A percentile compares a stretch with the other conserved stretches of the same genome.
These are phyloP conservation scores for Whitmania pigra DNA, from an alignment of 1,140 invertebrate species.

Conservation along the genomic window DNA sequence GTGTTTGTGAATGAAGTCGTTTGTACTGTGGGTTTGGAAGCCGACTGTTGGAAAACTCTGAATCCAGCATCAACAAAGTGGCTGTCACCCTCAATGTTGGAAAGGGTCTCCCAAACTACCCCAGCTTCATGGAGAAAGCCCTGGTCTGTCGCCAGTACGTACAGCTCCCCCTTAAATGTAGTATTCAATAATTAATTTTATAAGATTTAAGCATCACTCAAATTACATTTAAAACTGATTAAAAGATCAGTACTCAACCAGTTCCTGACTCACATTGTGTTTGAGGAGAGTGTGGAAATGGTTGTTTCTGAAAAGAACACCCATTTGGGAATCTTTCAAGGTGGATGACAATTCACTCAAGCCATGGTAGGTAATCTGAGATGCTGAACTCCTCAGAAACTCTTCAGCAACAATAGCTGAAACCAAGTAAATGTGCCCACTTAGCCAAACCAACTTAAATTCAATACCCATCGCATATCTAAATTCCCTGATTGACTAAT, in stretches of 20 bases:
- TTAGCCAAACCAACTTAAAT: background rate
- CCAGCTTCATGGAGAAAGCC: slow-evolving; percentile 49
- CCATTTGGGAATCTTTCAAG: slow-evolving; percentile 47
- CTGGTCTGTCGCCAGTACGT: slow-evolving; percentile 51
- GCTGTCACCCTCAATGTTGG: slow-evolving; percentile 50
- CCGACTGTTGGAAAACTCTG: slow-evolving; percentile 34
- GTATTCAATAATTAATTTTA: background rate
- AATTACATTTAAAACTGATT: no score
- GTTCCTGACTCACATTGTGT: slow-evolving; percentile 32
- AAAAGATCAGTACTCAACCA: background rate
- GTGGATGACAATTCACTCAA: slow-evolving; percentile 45
- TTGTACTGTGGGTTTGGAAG: slow-evolving; percentile 27
- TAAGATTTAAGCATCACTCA: no score
- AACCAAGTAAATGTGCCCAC: background rate
- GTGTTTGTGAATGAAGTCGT: slow-evolving; percentile 26
- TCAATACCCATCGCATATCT: no score
- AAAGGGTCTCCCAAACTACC: slow-evolving; percentile 52
- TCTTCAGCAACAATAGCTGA: slow-evolving; percentile 42
- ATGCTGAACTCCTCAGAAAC: slow-evolving; percentile 48
- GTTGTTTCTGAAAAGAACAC: slow-evolving; percentile 53
- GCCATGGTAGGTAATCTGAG: slow-evolving; percentile 51
- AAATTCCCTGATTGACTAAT: background rate
- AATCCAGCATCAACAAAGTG: slow-evolving; percentile 49
- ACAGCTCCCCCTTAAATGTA: slow-evolving; percentile 43
- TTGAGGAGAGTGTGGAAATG: slow-evolving; percentile 51